phyloP scores from a whole-genome alignment of 2,797 vertebrate genomes.

The Anguilla megastoma region DNA sequence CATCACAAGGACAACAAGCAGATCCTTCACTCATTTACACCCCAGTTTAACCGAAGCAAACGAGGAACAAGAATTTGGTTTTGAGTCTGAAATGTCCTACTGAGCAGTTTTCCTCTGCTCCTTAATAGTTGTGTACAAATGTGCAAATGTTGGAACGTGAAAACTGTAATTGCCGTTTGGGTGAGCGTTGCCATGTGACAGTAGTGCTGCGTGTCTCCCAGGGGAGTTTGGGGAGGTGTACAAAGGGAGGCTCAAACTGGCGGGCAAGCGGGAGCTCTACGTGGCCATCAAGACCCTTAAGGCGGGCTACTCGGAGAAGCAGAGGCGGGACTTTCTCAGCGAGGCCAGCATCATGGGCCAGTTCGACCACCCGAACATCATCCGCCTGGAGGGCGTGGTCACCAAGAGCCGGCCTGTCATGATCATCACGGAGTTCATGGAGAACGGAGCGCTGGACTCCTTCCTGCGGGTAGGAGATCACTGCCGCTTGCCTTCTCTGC shows the following conservation, averaged over 20 bases:
- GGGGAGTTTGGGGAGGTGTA: constrained; percentile 96
- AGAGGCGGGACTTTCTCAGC: constrained; percentile 90
- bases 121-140: not conserved
- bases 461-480: constrained; percentile 82
- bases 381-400: constrained; percentile 90
- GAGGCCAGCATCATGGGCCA: constrained; percentile 97
- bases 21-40: not conserved
- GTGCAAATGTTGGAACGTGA: not conserved
- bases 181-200: not conserved
- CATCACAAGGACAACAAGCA: not conserved
- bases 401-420: constrained; percentile 95
- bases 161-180: not conserved
- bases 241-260: constrained; percentile 87
- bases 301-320: constrained; percentile 90
- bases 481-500: not conserved
- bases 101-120: not conserved
- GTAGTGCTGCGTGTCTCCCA: constrained; percentile 52
- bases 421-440: constrained; percentile 98
- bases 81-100: not conserved
- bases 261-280: constrained; percentile 87
- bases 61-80: not conserved
- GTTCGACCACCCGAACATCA: constrained; percentile 95
- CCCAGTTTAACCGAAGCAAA: not conserved
- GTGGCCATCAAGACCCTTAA: constrained; percentile 95
- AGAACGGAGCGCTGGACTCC: constrained; percentile 90